These are phyloP conservation scores for Mamestra configurata DNA, from an alignment of 1,140 invertebrate genomes.

Conservation along the genomic window DNA sequence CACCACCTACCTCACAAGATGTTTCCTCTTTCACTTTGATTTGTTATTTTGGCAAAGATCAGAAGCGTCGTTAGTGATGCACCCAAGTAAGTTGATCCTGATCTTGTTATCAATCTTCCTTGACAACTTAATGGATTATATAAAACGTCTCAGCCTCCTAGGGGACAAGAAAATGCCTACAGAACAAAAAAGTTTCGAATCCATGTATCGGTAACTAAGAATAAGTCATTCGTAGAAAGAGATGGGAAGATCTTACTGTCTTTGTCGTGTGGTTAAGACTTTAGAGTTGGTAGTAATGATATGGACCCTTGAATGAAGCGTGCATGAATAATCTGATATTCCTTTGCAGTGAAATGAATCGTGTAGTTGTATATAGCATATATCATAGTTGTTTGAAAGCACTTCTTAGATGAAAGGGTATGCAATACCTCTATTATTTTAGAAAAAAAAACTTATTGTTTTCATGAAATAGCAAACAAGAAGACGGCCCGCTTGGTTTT, in stretches of 20 bases:
- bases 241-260: neutral
- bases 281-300: conserved; percentile 10
- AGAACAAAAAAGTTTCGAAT: conserved; percentile 15
- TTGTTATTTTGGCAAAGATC: conserved; percentile 49
- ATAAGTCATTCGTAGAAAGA: neutral
- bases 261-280: neutral
- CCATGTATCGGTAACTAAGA: neutral
- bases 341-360: neutral
- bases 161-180: conserved; percentile 36
- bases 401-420: neutral
- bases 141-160: conserved; percentile 58
- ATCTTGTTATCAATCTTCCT: conserved; percentile 79
- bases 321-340: conserved; percentile 4
- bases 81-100: conserved; percentile 73
- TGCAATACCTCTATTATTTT: no score
- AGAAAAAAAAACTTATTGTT: no score
- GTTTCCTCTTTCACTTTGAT: neutral
- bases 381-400: neutral
- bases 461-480: no score
- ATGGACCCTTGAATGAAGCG: conserved; percentile 24
- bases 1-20: neutral
- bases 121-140: conserved; percentile 84
- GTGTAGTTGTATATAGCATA: neutral
- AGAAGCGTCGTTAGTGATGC: conserved; percentile 65
- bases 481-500: no score